Evolutionary conservation across 2,113 vertebrate species (phyloP), one percentile per base, ranked within the genome.

Genomic region (Pollachius pollachius): DNA sequence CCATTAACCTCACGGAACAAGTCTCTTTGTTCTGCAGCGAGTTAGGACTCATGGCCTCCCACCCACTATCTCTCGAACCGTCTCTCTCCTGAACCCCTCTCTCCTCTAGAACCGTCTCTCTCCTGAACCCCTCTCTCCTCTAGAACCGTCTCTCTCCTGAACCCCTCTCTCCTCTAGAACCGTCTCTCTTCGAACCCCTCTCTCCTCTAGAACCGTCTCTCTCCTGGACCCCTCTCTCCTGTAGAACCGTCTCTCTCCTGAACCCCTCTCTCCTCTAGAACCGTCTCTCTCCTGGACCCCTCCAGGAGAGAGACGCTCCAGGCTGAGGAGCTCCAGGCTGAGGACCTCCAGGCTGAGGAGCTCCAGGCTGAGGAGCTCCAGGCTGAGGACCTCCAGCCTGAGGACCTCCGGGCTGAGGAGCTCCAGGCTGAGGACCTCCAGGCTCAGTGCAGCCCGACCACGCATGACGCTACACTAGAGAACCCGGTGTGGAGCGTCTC

Each of bases 1-100:
- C 15, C 71, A 80, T 82, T 81, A 83, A 75, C 74, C 56, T 67
- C 48, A 70, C 52, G 37, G 54, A 74, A 71, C 67, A 11, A 63
- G 71, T 73, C 79, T 72, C 64, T 69, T 9, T 71, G 64, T 68
- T 71, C 58, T 37, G 1, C 11, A 48, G 27, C n/a, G 72, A 78
- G 75, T 76, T 74, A 70, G 59, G 76, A 58, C 78, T 17, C 56
- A 68, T 65, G 57, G 67, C 71, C 64, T 65, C 23, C 21, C 37
- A 4, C 63, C 17, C 41, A 13, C 63, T 69, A 34, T 63, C 59
- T 23, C n/a, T 19, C 2, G 57, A 5, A 12, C 9, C 19, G 7
- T 60, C 7, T 25, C 3, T 62, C 59, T 61, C 19, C 21, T 69
- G 1, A 23, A 13, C 18, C 5, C 18, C 52, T 18, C 9, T 4